Percentiles rank a stretch among this genome's conserved stretches.
Evolutionary conservation across 2,797 vertebrate species (phyloP).

Genomic region (Antennarius maculatus): DNA sequence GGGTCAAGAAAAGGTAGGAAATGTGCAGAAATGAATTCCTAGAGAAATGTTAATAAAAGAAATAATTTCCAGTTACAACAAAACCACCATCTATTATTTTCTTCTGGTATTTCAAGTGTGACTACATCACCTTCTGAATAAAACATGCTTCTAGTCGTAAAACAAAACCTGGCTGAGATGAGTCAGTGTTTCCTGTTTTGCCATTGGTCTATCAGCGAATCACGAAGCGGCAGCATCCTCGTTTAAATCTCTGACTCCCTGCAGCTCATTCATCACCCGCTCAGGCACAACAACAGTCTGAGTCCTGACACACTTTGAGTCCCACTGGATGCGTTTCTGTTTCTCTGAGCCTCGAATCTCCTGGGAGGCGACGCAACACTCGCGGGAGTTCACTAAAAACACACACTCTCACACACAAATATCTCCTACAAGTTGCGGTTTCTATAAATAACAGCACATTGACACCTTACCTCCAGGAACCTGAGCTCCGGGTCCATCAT

Average conservation of each 20-base stretch:
- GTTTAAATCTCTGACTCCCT: constrained; percentile 10
- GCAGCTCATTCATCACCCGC: constrained; percentile 18
- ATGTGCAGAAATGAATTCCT: no score
- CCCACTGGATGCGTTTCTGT: constrained; percentile 42
- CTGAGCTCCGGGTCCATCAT: constrained; percentile 70
- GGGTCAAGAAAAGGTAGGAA: no score
- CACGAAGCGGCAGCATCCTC: background rate
- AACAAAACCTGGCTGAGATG: background rate
- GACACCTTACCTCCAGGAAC: constrained; percentile 67
- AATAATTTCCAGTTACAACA: no score
- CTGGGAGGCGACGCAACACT: constrained; percentile 20
- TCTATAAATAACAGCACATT: constrained; percentile 24
- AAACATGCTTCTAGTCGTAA: background rate
- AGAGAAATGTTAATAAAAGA: no score
- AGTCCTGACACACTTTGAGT: constrained; percentile 53
- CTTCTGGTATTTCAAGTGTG: no score
- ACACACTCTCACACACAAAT: constrained; percentile 11
- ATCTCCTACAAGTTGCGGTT: background rate
- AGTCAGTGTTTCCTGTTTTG: background rate
- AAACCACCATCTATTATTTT: no score
- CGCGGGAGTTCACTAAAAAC: constrained; percentile 28
- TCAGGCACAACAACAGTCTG: constrained; percentile 14
- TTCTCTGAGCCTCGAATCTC: constrained; percentile 38
- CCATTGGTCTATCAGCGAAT: background rate
- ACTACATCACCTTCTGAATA: background rate